phyloP scores from a whole-genome alignment of 2,113 vertebrate genomes.

The Crotalus horridus region DNA sequence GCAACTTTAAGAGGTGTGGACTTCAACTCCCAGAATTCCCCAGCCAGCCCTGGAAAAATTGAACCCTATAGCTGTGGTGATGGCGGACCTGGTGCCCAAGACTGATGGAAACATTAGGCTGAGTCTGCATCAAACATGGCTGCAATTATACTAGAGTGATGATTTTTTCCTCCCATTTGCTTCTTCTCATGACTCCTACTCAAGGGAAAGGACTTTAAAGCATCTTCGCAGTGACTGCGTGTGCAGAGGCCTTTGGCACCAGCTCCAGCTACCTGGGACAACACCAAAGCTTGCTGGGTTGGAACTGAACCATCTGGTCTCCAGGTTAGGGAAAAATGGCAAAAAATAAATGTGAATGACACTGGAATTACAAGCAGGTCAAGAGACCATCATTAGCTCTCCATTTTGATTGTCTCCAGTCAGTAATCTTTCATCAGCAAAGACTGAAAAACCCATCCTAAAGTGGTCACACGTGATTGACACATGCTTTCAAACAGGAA shows the following conservation, averaged over 20 bases:
- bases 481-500: constrained; percentile 31
- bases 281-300: not conserved
- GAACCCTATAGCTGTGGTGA: no score
- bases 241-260: not conserved
- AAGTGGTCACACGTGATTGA: not conserved
- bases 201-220: not conserved
- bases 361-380: not conserved
- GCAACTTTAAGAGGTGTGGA: not conserved
- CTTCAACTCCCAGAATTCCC: not conserved
- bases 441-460: not conserved
- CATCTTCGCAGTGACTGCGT: not conserved
- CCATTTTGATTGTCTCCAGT: not conserved
- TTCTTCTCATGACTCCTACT: not conserved
- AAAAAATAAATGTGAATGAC: not conserved
- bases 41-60: not conserved
- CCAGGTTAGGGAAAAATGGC: not conserved
- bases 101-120: not conserved
- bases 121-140: not conserved
- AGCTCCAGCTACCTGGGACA: not conserved
- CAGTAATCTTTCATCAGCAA: not conserved
- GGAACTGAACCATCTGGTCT: not conserved
- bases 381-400: not conserved
- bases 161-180: not conserved
- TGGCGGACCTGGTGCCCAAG: not conserved
- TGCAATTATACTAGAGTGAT: not conserved